phyloP scores from a whole-genome alignment of 2,797 vertebrate species.

The Nyctalus aviator region DNA sequence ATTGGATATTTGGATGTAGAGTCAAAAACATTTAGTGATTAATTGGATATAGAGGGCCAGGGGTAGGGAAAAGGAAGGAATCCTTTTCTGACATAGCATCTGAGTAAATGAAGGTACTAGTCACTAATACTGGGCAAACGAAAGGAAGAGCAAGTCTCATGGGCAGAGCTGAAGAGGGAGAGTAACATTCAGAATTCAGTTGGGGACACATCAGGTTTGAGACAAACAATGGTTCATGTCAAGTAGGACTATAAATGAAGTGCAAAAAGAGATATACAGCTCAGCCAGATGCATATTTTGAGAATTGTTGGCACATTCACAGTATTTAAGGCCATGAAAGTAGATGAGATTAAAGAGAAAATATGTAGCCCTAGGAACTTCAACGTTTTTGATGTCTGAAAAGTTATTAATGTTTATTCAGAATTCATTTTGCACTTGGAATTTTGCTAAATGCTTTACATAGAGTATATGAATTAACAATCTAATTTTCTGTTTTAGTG shows the following conservation, averaged over 20 bases:
- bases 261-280: background rate
- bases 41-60: background rate
- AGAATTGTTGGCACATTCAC: background rate
- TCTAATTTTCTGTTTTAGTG: constrained; percentile 52
- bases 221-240: background rate
- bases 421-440: background rate
- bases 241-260: constrained; percentile 42
- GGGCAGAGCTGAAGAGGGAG: background rate
- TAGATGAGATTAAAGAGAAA: constrained; percentile 20
- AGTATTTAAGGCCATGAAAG: background rate
- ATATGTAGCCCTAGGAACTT: background rate
- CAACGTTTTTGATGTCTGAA: constrained; percentile 23
- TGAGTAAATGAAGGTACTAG: background rate
- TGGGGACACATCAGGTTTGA: background rate
- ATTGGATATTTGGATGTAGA: background rate
- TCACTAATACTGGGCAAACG: background rate
- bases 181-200: background rate
- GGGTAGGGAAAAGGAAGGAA: background rate
- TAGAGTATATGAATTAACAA: constrained; percentile 7
- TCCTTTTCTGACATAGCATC: background rate
- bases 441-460: background rate
- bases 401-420: constrained; percentile 30
- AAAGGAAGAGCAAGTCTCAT: background rate
- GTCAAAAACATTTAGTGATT: constrained; percentile 4
- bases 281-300: background rate